These are phyloP conservation scores for Xenops minutus DNA, from an alignment of 2,797 vertebrate genomes.

Conservation along the genomic window DNA sequence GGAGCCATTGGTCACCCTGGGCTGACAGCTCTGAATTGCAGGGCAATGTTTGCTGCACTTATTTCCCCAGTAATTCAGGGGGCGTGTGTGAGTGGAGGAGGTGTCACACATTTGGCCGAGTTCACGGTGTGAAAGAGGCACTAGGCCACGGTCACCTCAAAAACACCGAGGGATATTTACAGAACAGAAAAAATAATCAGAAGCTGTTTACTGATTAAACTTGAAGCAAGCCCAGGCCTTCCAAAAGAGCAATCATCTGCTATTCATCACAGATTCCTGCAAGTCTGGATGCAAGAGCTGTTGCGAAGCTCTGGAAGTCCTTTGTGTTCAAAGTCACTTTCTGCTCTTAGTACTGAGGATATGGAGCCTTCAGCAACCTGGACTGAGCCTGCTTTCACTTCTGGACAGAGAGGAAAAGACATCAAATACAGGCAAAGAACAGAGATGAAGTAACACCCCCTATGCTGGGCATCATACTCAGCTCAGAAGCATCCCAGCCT, in stretches of 20 bases:
- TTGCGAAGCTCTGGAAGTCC: conserved; percentile 2
- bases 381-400: not conserved
- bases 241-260: conserved; percentile 68
- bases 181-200: conserved; percentile 46
- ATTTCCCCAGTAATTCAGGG: conserved; percentile 44
- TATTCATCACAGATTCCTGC: conserved; percentile 62
- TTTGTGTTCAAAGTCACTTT: conserved; percentile 41
- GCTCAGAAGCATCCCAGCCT: fast-evolving
- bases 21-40: conserved; percentile 61
- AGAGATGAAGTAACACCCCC: not conserved
- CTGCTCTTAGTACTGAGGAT: not conserved
- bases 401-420: not conserved
- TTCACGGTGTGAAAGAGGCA: conserved; percentile 18
- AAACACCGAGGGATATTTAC: conserved; percentile 40
- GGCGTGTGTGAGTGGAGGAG: not conserved
- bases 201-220: conserved; percentile 70
- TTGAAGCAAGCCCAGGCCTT: conserved; percentile 57
- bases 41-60: conserved; percentile 33
- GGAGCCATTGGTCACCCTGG: conserved; percentile 43
- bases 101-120: not conserved
- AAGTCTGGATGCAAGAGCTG: conserved; percentile 37
- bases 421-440: not conserved
- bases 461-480: not conserved
- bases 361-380: not conserved
- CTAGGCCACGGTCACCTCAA: conserved; percentile 57